phyloP scores from a whole-genome alignment of 2,113 vertebrate species.

The Pomatorhinus ruficollis region DNA sequence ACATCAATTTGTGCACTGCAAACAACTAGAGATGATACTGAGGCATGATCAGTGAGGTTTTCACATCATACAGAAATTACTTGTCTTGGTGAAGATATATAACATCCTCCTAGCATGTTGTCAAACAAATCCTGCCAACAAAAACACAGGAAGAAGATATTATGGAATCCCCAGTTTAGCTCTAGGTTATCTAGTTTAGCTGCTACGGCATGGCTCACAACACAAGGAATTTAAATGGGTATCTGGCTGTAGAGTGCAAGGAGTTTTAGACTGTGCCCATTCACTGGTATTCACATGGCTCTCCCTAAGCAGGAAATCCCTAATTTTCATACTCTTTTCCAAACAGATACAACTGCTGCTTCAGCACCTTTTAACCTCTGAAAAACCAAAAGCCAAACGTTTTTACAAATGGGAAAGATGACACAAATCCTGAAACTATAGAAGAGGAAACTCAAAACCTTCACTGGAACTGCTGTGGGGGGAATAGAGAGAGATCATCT shows the following conservation, averaged over 20 bases:
- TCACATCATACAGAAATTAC: neutral
- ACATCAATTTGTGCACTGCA: neutral
- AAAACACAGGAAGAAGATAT: neutral
- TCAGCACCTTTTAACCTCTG: constrained; percentile 31
- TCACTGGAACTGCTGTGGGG: neutral
- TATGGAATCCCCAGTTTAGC: neutral
- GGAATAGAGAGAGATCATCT: neutral
- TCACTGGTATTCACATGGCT: neutral
- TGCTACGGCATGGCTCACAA: neutral
- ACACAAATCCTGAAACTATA: constrained; percentile 8
- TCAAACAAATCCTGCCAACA: neutral
- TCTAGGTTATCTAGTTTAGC: neutral
- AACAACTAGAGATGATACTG: neutral
- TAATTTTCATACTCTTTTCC: constrained; percentile 11
- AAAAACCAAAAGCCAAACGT: neutral
- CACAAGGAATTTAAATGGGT: neutral
- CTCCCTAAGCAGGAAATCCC: neutral
- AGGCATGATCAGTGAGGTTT: neutral
- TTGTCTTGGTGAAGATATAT: neutral
- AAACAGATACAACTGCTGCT: constrained; percentile 4
- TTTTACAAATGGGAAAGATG: neutral
- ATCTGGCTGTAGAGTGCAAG: neutral
- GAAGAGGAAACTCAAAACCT: neutral
- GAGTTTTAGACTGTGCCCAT: neutral
- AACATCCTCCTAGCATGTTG: neutral